Percentiles rank a stretch among this genome's conserved stretches.
Evolutionary conservation across 2,113 vertebrate genomes (phyloP).

Genomic region (Platysteira castanea): DNA sequence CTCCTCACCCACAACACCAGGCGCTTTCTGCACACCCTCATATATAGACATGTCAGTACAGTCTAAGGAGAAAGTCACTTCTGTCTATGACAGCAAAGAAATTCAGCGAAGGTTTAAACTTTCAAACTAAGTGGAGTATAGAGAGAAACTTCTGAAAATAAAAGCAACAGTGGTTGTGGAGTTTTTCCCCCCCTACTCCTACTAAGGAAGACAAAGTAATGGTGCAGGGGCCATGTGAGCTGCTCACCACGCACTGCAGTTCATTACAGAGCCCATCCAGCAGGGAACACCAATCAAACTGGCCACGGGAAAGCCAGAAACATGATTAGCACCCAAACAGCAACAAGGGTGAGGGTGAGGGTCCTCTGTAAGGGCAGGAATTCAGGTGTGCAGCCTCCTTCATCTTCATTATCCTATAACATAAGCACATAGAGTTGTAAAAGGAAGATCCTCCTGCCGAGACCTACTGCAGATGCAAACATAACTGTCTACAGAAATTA

Average conservation of each 20-base stretch:
- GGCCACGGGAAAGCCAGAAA: not conserved
- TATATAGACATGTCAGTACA: not conserved
- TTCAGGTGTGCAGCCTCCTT: conserved; percentile 23
- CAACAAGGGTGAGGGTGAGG: not conserved
- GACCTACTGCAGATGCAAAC: not conserved
- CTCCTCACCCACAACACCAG: not conserved
- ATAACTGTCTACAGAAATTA: conserved; percentile 33
- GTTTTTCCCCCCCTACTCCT: not conserved
- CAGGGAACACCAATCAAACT: conserved; percentile 28
- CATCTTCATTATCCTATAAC: conserved; percentile 56
- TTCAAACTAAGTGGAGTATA: not conserved
- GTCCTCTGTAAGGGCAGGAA: not conserved
- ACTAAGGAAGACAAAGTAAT: not conserved
- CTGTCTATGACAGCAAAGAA: not conserved
- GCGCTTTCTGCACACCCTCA: accelerated
- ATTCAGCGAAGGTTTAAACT: not conserved
- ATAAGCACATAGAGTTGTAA: not conserved
- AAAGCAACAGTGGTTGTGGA: not conserved
- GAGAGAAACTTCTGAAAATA: not conserved
- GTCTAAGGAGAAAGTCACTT: not conserved
- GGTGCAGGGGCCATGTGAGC: not conserved
- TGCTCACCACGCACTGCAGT: not conserved
- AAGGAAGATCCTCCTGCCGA: conserved; percentile 26
- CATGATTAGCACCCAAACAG: conserved; percentile 5
- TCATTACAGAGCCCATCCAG: conserved; percentile 21